Percentiles rank a stretch among this genome's conserved stretches.
Conservation (phyloP, 2,113 vertebrate genomes). For the Columbina picui region DNA sequence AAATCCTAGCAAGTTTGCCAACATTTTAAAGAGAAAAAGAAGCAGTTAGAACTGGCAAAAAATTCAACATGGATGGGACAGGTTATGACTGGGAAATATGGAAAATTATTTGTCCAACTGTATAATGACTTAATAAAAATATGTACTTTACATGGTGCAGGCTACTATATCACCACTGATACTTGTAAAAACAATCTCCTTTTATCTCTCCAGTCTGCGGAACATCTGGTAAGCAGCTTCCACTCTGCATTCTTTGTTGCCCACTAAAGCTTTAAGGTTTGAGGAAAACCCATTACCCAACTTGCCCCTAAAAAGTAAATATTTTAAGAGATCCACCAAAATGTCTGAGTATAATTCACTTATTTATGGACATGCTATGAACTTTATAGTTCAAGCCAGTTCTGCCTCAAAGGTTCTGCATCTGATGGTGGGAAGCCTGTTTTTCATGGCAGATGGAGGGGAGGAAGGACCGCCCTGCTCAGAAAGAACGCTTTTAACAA, state of each 20-base stretch:
- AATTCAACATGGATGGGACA: not conserved
- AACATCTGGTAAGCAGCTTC: conserved; percentile 75
- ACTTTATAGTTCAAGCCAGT: conserved; percentile 20
- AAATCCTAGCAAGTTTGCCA: not conserved
- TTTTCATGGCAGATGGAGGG: conserved; percentile 4
- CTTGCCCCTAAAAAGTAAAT: conserved; percentile 65
- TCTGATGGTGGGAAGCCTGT: conserved; percentile 19
- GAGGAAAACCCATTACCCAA: conserved; percentile 65
- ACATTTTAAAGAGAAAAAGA: conserved; percentile 30
- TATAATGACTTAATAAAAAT: conserved; percentile 61
- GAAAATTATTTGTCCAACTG: conserved; percentile 59
- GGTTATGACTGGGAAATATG: conserved; percentile 42
- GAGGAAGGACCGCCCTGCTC: not conserved
- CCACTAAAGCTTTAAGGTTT: conserved; percentile 59
- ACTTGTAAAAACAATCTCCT: conserved; percentile 59
- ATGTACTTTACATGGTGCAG: conserved; percentile 47
- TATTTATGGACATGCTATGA: conserved; percentile 58
- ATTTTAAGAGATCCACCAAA: conserved; percentile 60
- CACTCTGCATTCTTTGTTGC: conserved; percentile 44
- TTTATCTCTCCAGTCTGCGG: conserved; percentile 64
- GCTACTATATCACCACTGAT: conserved; percentile 42
- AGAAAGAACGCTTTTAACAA: not conserved
- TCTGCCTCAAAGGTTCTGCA: not conserved
- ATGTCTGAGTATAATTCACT: conserved; percentile 47
- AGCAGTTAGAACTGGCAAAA: conserved; percentile 19